Evolutionary conservation across 2,113 vertebrate species (phyloP), one percentile per base, ranked within the genome.

Genomic region (Pteruthius melanotis): DNA sequence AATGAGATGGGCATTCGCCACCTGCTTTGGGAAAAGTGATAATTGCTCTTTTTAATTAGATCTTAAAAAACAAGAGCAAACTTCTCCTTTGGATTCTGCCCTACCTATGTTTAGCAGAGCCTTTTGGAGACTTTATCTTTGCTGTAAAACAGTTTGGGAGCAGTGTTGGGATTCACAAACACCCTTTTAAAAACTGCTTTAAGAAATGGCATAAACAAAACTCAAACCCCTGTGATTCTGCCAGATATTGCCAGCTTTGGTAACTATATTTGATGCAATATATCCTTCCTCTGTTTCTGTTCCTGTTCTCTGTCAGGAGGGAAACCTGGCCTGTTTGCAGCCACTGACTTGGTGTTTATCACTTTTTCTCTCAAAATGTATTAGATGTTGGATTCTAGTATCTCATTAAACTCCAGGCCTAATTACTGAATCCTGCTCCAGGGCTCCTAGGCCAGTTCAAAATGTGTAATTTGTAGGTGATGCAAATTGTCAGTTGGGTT

Each of bases 31-130:
- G 60, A 61, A 31, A 30, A 44, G 37, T 9, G 28, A 18, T 40
- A 26, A 31, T 65, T 69, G 24, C 15, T 44, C 16, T 37, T 59
- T 61, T 78, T 5, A 39, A 90, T 59, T n/a, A 70, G 39, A 5
- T 60, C 13, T 44, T 66, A 33, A 23, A 47, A 80, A 74, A 17
- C 4, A 61, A 37, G 15, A 30, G n/a, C 22, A n/a, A 26, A 11
- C 11, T 35, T 65, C 10, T 54, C 7, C 13, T 85, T 79, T 80
- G 27, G 14, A 5, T 85, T 56, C 9, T 85, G 3, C 21, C 20
- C 26, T 47, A 1, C 10, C 7, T 28, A 0, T 3, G 1, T 44
- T 79, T 39, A 68, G 44, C 27, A n/a, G 39, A 52, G 30, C 2
- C 13, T 74, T 69, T 83, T 75, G 40, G 64, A 75, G 56, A 8